Conservation (phyloP, 2,888 invertebrate genomes). For the Polydrusus pterygomalis region DNA sequence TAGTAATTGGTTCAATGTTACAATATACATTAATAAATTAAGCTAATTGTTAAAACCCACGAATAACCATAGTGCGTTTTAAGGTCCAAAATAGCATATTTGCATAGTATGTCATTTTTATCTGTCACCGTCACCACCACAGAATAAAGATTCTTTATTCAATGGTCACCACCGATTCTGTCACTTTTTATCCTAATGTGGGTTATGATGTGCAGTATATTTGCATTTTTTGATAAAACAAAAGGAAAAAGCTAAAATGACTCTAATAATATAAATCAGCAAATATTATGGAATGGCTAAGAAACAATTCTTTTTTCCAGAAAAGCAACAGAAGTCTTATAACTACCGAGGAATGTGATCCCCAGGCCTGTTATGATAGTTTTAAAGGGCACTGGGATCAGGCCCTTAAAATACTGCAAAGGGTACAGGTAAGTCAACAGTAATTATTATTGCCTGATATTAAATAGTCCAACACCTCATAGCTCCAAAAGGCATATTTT, state of each 20-base stretch:
- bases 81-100: too few relatives aligned
- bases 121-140: too few relatives aligned
- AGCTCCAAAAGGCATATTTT: background rate
- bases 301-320: constrained; percentile 60
- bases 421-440: constrained; percentile 76
- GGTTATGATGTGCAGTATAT: constrained; percentile 27
- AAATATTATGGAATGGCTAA: constrained; percentile 65
- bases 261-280: constrained; percentile 1
- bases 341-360: constrained; percentile 75
- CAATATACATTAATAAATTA: background rate
- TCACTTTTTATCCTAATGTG: constrained; percentile 26
- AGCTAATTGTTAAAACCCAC: background rate
- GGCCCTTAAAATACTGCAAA: constrained; percentile 87
- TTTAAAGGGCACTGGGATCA: constrained; percentile 97
- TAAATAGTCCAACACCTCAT: background rate
- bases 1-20: background rate
- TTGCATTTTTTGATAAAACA: constrained; percentile 22
- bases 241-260: constrained; percentile 26
- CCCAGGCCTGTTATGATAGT: constrained; percentile 93
- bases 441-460: constrained; percentile 1
- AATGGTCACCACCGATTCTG: too few relatives aligned
- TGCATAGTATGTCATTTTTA: constrained; percentile 9
- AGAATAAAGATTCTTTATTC: too few relatives aligned
- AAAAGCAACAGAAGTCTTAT: constrained; percentile 64
- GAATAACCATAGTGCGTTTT: constrained; percentile 3